Conservation (phyloP, 1,140 invertebrate genomes). For the Pollicipes pollicipes region DNA sequence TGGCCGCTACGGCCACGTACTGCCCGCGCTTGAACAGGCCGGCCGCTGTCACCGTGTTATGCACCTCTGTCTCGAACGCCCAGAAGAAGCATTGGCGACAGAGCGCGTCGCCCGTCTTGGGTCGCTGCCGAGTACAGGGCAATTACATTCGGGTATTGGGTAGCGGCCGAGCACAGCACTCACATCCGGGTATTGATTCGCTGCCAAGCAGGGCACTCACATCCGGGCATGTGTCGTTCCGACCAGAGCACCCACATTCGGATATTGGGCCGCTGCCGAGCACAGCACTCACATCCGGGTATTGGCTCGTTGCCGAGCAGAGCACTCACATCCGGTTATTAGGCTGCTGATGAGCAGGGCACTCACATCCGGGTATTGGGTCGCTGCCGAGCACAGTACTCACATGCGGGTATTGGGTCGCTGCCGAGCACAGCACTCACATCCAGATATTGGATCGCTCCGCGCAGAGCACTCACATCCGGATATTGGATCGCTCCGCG, state of each 20-base stretch:
- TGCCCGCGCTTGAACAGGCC: slow-evolving; percentile 70
- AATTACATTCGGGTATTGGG: slow-evolving; percentile 8
- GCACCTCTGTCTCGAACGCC: slow-evolving; percentile 91
- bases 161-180: too few relatives aligned
- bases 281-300: too few relatives aligned
- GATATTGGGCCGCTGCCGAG: slow-evolving; percentile 7
- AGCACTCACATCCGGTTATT: too few relatives aligned
- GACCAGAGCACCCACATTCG: slow-evolving; percentile 15
- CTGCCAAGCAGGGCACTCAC: slow-evolving; percentile 3
- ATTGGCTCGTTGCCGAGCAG: too few relatives aligned
- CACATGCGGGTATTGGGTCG: too few relatives aligned
- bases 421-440: too few relatives aligned
- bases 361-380: too few relatives aligned
- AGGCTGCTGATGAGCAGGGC: too few relatives aligned
- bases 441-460: too few relatives aligned
- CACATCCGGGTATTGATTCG: slow-evolving; percentile 11
- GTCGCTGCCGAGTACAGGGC: slow-evolving; percentile 42
- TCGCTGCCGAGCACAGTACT: too few relatives aligned
- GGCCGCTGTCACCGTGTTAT: slow-evolving; percentile 74
- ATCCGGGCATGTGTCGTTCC: slow-evolving; percentile 4
- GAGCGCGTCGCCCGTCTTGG: slow-evolving; percentile 74
- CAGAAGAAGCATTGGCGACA: slow-evolving; percentile 91
- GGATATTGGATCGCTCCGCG: too few relatives aligned
- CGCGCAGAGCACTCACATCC: too few relatives aligned
- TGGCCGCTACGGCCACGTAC: slow-evolving; percentile 73